A percentile compares a stretch with the other conserved stretches of the same genome.
Evolutionary conservation across 2,113 vertebrate species (phyloP).

Genomic region (Lates calcarifer): DNA sequence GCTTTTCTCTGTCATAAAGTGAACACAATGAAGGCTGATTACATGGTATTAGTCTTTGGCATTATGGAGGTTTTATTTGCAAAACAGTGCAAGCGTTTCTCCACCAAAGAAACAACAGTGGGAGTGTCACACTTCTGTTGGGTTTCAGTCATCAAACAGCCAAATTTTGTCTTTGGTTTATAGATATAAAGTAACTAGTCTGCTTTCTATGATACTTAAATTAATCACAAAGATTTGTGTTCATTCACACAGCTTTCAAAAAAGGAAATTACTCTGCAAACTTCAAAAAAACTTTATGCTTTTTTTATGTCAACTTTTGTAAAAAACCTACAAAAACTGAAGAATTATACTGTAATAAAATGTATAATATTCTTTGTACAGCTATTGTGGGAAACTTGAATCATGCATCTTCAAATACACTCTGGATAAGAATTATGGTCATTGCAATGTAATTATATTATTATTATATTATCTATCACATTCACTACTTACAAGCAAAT

Average conservation of each 20-base stretch:
- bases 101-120: conserved; percentile 36
- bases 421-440: not conserved
- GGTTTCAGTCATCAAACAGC: conserved; percentile 52
- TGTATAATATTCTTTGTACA: not conserved
- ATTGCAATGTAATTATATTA: not conserved
- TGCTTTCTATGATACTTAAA: conserved; percentile 38
- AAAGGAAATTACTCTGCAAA: not conserved
- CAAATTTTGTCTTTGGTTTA: conserved; percentile 35
- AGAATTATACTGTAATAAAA: not conserved
- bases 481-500: not conserved
- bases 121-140: conserved; percentile 33
- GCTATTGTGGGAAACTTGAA: not conserved
- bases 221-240: conserved; percentile 42
- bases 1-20: conserved; percentile 61
- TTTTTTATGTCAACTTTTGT: not conserved
- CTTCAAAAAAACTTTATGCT: not conserved
- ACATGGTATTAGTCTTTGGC: conserved; percentile 59
- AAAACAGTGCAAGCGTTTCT: conserved; percentile 49
- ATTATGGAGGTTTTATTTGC: conserved; percentile 48
- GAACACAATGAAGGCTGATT: conserved; percentile 65
- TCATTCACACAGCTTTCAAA: conserved; percentile 33
- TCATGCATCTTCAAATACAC: not conserved
- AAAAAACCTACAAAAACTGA: not conserved
- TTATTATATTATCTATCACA: not conserved
- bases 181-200: conserved; percentile 38